Conservation (phyloP, 1,140 invertebrate genomes). For the Anastrepha obliqua region DNA sequence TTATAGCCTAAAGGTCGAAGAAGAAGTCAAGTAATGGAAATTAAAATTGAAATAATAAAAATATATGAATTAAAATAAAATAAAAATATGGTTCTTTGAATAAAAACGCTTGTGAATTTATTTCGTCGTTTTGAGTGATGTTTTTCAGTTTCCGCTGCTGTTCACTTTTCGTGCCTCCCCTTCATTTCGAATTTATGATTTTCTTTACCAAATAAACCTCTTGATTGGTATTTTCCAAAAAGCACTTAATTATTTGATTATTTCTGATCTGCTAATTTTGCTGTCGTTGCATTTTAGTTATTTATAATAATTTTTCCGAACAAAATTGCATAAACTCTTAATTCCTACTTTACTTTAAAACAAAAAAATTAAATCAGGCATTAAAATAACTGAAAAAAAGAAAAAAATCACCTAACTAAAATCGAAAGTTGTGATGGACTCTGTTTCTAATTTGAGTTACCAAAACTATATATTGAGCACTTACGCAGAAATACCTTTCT, state of each 20-base stretch:
- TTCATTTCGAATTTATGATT: not conserved
- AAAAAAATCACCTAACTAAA: conserved; percentile 9
- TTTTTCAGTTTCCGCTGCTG: conserved; percentile 14
- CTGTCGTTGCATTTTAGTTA: not conserved
- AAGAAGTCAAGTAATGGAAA: not conserved
- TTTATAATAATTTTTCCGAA: not conserved
- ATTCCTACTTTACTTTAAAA: not conserved
- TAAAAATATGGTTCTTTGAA: conserved; percentile 57
- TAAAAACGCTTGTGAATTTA: conserved; percentile 60
- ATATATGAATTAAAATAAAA: conserved; percentile 49
- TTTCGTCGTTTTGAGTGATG: conserved; percentile 28
- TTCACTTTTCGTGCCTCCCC: not conserved
- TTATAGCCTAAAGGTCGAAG: not conserved
- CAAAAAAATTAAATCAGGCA: not conserved
- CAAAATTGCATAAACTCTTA: not conserved
- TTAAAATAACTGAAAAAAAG: not conserved
- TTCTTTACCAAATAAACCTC: not conserved
- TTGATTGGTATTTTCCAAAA: not conserved
- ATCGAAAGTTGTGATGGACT: conserved; percentile 69
- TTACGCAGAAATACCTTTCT: not conserved
- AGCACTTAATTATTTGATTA: not conserved
- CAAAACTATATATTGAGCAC: conserved; percentile 52
- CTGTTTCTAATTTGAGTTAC: conserved; percentile 62
- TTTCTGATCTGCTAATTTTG: not conserved
- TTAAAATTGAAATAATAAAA: conserved; percentile 8